Evolutionary conservation across 2,888 invertebrate genomes (phyloP), one percentile per base, ranked within the genome.

Genomic region (Ceraclea dissimilis): DNA sequence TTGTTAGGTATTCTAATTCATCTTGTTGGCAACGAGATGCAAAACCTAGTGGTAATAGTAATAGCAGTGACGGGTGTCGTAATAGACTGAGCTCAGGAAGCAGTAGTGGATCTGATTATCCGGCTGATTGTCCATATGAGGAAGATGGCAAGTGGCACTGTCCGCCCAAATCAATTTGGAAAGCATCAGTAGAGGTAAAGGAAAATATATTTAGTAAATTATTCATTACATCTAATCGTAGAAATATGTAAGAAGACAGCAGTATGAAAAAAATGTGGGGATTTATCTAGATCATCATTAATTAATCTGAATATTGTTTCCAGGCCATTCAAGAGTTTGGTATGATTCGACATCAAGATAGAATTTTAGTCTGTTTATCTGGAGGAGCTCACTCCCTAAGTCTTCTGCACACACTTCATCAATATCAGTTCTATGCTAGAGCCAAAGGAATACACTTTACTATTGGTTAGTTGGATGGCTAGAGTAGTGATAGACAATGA

Each of bases 331-430:
- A 85, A 60, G 90, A 91, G 67, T 91, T 84, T 71, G 81, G 83
- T 60, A 93, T 93, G 93, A 82, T 94, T 56, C 79, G 83, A 52
- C 82, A 90, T 62, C 89, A 88, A 2, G 93, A 94, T 69, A 81
- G 85, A 60, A 83, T 93, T 16, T 76, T 94, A 67, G 84, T 93
- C 13, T 93, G 93, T 67, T 74, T 94, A 47, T 91, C 92, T 0
- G 91, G 89, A 0, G 89, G 90, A 2, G 86, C 87, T 63, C 86
- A 90, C 67, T 93, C 93, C 0, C 73, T 93, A n/a, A 86, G 88
- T 1, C 75, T 94, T 10, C 74, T 94, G 0, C 93, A 94, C 69
- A 85, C 88, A 1, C 73, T 94, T 65, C 83, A 87, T 54, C 92
- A 93, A 68, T 91, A 91, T 70, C 88, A 90, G 73, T 87, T 83